Conservation (phyloP, 2,113 vertebrate species). For the Cariama cristata region DNA sequence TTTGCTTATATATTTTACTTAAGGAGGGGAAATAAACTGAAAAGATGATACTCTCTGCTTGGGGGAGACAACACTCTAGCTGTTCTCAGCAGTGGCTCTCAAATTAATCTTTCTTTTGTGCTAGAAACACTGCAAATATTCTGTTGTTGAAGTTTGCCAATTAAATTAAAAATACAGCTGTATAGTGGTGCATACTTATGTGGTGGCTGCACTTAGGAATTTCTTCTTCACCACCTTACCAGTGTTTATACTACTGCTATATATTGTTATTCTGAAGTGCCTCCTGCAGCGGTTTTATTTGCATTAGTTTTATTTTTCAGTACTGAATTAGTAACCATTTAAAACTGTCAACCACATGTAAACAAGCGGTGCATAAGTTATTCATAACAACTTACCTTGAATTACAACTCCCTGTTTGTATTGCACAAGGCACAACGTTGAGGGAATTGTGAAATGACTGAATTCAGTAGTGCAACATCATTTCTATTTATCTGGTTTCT, state of each 20-base stretch:
- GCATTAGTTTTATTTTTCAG: slow-evolving; percentile 46
- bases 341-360: slow-evolving; percentile 25
- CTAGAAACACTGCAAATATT: neutral
- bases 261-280: slow-evolving; percentile 8
- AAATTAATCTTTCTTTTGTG: neutral
- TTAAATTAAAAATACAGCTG: neutral
- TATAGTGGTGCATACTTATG: neutral
- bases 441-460: neutral
- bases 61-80: neutral
- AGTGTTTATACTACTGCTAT: neutral
- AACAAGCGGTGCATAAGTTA: slow-evolving; percentile 2
- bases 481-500: neutral
- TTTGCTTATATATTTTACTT: neutral
- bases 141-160: neutral
- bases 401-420: neutral
- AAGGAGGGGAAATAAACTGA: neutral
- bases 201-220: neutral
- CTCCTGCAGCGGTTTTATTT: slow-evolving; percentile 24
- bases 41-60: neutral
- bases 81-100: neutral
- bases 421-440: neutral
- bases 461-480: neutral
- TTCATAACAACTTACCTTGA: slow-evolving; percentile 13
- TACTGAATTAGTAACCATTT: slow-evolving; percentile 47
- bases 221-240: neutral